A percentile compares a stretch with the other conserved stretches of the same genome.
These are phyloP conservation scores for Eulemur rufifrons DNA, from an alignment of 2,113 vertebrate species.

Conservation along the genomic window DNA sequence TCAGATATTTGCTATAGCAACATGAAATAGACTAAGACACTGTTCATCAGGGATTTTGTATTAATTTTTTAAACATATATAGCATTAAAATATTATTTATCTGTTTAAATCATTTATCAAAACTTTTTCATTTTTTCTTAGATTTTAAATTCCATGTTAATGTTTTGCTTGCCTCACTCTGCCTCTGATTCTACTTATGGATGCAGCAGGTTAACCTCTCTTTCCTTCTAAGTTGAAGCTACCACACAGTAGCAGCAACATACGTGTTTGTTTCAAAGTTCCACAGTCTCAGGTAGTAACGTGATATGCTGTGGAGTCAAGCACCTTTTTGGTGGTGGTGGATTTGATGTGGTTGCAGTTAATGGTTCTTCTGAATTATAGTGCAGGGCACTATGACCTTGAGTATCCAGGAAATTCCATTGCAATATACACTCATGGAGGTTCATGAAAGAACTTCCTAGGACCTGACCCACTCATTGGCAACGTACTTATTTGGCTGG, in stretches of 20 bases:
- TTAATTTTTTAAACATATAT: not conserved
- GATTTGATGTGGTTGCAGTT: not conserved
- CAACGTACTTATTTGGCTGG: not conserved
- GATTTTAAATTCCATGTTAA: not conserved
- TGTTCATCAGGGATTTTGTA: not conserved
- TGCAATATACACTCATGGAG: accelerated
- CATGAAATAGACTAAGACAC: not conserved
- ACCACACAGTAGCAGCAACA: too few relatives aligned
- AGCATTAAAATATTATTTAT: not conserved
- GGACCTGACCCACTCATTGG: not conserved
- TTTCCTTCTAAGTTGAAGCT: not conserved
- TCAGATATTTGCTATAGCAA: not conserved
- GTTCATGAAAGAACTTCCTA: not conserved
- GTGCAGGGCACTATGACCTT: not conserved
- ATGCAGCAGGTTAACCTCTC: accelerated
- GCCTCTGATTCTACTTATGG: not conserved
- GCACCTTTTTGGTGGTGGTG: not conserved
- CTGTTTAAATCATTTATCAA: not conserved
- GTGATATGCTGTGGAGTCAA: not conserved
- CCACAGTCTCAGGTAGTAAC: not conserved
- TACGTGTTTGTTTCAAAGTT: not conserved
- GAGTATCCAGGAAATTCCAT: not conserved
- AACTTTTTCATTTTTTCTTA: not conserved
- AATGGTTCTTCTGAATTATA: not conserved
- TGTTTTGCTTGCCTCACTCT: not conserved